Conservation (phyloP, 2,888 invertebrate genomes). For the Lochmaea crataegi region DNA sequence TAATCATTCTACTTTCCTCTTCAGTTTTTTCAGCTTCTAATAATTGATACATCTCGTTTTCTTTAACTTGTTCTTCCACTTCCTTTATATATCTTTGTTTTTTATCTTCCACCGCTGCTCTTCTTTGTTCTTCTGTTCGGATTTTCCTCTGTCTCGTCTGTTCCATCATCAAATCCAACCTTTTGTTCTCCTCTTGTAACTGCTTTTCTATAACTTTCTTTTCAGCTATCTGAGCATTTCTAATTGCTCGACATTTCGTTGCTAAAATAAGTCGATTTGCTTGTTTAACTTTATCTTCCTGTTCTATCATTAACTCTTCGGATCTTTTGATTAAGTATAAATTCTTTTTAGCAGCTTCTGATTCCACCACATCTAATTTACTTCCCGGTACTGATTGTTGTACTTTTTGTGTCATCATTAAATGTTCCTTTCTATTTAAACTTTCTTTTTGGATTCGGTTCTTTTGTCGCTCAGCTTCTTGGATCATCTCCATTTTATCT, state of each 20-base stretch:
- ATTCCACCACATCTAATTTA: conserved; percentile 60
- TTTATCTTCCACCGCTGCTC: conserved; percentile 50
- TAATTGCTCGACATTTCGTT: conserved; percentile 85
- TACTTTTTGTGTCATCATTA: conserved; percentile 53
- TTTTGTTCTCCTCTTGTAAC: conserved; percentile 68
- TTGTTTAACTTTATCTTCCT: conserved; percentile 75
- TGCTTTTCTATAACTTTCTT: conserved; percentile 69
- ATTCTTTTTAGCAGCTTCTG: conserved; percentile 66
- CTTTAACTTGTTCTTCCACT: conserved; percentile 66
- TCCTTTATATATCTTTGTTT: conserved; percentile 51
- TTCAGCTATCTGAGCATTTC: conserved; percentile 85
- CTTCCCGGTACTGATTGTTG: conserved; percentile 54
- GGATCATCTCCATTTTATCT: conserved; percentile 64
- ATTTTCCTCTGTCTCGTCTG: conserved; percentile 70
- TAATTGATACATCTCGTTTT: conserved; percentile 67
- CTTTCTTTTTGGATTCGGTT: conserved; percentile 69
- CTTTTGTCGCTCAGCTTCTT: conserved; percentile 64
- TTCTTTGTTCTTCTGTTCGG: conserved; percentile 66
- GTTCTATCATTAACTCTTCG: conserved; percentile 68
- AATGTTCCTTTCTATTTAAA: conserved; percentile 67
- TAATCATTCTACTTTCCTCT: conserved; percentile 74
- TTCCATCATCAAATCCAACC: conserved; percentile 79
- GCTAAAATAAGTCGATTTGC: conserved; percentile 84
- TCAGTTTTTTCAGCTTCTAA: conserved; percentile 76
- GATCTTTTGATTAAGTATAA: conserved; percentile 68